Evolutionary conservation across 2,888 invertebrate species (phyloP), one percentile per base, ranked within the genome.

Genomic region (Diadromus collaris): DNA sequence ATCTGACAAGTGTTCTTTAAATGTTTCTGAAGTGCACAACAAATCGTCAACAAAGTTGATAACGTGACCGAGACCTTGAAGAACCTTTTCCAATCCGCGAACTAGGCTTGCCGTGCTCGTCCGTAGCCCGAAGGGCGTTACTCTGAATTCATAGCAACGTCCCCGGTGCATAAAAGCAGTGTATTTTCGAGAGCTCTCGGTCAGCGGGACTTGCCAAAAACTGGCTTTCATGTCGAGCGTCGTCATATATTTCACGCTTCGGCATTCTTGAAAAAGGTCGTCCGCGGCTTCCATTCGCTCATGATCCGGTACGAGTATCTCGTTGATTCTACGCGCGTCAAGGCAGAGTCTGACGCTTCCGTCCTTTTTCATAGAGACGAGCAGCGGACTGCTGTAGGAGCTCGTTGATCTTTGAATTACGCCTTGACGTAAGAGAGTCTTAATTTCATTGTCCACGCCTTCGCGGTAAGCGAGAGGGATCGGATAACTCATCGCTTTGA

Each of bases 31-130:
- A 5, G 48, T 16, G 21, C 56, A 56, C 1, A 56, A 4, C 5
- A 56, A 3, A 19, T 68, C 68, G 34, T 68, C 68, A 2, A 68
- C 54, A 24, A 68, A 68, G 24, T 68, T 68, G 3, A 68, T 24
- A 6, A 51, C 9, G 9, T 54, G 34, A 10, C 61, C 60, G 5
- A 29, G 29, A 13, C 24, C 56, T 1, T 16, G 7, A 5, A 41
- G 41, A 1, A 41, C 41, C 10, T 41, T 41, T 41, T 6, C 41
- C 4, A 41, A 16, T 10, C 41, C n/a, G n/a, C n/a, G n/a, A n/a
- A n/a, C n/a, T n/a, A n/a, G n/a, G n/a, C n/a, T n/a, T n/a, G n/a
- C n/a, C n/a, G n/a, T n/a, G n/a, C n/a, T n/a, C n/a, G n/a, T n/a
- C n/a, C n/a, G n/a, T n/a, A n/a, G n/a, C n/a, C n/a, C n/a, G n/a